These are phyloP conservation scores for Nibea coibor DNA, from an alignment of 2,113 vertebrate genomes.

Conservation along the genomic window DNA sequence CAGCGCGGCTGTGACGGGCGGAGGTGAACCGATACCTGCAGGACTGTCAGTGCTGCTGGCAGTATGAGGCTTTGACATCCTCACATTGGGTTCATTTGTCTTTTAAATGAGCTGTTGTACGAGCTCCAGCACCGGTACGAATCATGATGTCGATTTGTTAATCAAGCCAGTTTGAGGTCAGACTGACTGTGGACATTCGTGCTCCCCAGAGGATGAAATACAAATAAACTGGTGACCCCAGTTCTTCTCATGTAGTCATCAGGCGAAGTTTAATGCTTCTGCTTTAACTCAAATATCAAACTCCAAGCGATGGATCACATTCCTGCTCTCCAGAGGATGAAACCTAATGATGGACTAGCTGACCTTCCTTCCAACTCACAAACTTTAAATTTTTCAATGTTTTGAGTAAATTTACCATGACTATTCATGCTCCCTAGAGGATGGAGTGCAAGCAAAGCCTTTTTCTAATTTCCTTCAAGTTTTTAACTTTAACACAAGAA, in stretches of 20 bases:
- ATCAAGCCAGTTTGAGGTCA: not conserved
- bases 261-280: no score
- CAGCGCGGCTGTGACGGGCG: not conserved
- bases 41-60: no score
- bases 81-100: no score
- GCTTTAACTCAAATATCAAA: no score
- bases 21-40: not conserved
- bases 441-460: not conserved
- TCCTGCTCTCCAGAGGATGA: constrained; percentile 14
- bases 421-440: not conserved
- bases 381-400: not conserved
- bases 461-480: not conserved
- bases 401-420: not conserved
- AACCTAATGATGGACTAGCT: not conserved
- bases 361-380: no score
- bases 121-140: not conserved
- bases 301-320: no score
- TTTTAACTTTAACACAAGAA: not conserved
- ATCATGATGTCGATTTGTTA: no score
- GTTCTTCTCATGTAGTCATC: no score
- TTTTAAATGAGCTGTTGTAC: not conserved
- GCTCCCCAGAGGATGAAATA: constrained; percentile 5
- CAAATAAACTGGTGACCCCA: no score
- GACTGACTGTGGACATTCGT: not conserved
- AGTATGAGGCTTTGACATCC: no score